Evolutionary conservation across 2,113 vertebrate genomes (phyloP).

Genomic region (Heterotilapia buettikoferi): DNA sequence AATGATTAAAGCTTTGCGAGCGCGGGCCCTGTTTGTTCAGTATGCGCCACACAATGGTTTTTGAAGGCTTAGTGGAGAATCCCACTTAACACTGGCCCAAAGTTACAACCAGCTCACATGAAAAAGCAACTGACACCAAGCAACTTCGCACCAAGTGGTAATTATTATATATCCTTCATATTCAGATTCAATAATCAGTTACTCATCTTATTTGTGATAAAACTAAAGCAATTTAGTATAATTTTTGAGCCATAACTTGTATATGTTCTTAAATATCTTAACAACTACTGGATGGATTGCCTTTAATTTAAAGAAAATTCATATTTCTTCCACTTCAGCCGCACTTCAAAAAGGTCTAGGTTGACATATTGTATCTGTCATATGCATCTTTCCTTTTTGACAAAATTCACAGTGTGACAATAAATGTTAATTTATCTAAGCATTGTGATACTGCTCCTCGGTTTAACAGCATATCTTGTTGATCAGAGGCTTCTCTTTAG

Average conservation of each 20-base stretch:
- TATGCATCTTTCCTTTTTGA: background rate
- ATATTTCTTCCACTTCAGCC: background rate
- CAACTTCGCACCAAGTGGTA: background rate
- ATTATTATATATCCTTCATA: background rate
- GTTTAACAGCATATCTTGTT: background rate
- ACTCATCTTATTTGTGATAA: background rate
- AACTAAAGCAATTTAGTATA: background rate
- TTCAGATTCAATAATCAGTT: background rate
- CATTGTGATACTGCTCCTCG: background rate
- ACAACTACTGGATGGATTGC: background rate
- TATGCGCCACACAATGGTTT: background rate
- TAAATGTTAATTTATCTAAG: conserved; percentile 5
- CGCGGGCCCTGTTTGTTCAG: background rate
- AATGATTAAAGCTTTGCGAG: conserved; percentile 36
- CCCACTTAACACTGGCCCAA: background rate
- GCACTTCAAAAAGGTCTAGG: background rate
- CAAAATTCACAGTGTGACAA: background rate
- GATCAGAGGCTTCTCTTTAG: background rate
- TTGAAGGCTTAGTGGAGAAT: background rate
- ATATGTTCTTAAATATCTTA: background rate
- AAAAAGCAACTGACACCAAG: background rate
- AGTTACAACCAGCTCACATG: background rate
- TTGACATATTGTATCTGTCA: background rate
- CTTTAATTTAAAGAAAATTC: background rate
- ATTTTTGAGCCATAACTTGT: background rate